Conservation (phyloP, 92 coral and sea anemone species). For the Parazoanthus swiftii region DNA sequence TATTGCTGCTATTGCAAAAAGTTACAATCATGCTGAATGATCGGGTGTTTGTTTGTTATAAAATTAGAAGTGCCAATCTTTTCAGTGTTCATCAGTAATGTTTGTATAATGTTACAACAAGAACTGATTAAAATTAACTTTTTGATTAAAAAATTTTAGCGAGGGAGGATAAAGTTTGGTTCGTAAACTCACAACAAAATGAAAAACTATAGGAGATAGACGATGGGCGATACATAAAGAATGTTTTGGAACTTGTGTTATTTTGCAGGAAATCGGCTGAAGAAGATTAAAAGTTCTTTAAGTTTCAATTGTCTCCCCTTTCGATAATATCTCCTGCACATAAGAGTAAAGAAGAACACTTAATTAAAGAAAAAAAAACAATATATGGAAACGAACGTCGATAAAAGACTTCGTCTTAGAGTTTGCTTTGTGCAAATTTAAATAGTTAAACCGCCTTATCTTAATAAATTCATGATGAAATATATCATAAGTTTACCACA, state of each 20-base stretch:
- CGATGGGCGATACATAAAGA: background rate
- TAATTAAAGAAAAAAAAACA: no score
- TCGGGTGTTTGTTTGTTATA: background rate
- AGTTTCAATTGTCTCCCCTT: background rate
- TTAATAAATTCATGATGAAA: background rate
- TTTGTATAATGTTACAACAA: no score
- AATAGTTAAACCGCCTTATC: background rate
- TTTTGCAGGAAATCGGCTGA: constrained; percentile 2
- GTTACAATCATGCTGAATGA: background rate
- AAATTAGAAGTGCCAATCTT: background rate
- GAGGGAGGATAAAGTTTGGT: background rate
- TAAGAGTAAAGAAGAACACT: background rate
- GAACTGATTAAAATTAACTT: no score
- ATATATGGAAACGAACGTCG: background rate
- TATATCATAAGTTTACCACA: background rate
- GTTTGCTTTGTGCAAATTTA: no score
- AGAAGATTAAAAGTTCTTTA: background rate
- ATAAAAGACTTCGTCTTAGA: background rate
- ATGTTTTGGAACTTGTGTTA: no score
- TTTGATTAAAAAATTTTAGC: no score
- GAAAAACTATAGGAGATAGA: background rate
- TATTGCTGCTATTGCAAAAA: no score
- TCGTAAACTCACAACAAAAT: background rate
- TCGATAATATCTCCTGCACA: background rate
- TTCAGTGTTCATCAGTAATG: background rate